These are phyloP conservation scores for Trichogramma evanescens DNA, from an alignment of 2,888 invertebrate genomes.

Conservation along the genomic window DNA sequence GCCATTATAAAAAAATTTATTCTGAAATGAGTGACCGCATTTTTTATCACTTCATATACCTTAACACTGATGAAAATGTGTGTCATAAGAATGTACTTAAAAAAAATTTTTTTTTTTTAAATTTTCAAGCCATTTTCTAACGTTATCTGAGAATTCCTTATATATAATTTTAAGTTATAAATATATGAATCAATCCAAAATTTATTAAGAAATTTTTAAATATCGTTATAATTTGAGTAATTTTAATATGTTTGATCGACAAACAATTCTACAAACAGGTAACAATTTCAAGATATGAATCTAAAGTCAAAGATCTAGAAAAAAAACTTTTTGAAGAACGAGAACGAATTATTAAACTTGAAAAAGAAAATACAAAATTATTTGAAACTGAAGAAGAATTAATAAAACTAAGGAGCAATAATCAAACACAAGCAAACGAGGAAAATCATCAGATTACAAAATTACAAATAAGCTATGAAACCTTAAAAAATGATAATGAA, in stretches of 20 bases:
- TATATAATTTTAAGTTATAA: slow-evolving; percentile 8
- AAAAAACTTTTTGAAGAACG: slow-evolving; percentile 47
- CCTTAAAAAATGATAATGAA: slow-evolving; percentile 41
- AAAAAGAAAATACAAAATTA: slow-evolving; percentile 52
- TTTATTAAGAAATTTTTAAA: slow-evolving; percentile 1
- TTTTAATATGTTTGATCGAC: slow-evolving; percentile 13
- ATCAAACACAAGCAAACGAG: slow-evolving; percentile 35
- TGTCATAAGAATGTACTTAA: no score
- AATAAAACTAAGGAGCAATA: slow-evolving; percentile 54
- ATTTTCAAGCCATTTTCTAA: background rate
- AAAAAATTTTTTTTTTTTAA: background rate
- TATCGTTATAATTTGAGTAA: slow-evolving; percentile 2
- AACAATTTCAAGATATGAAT: slow-evolving; percentile 47
- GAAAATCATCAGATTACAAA: slow-evolving; percentile 23
- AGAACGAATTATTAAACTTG: slow-evolving; percentile 47
- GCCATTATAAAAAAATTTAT: no score
- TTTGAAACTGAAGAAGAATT: slow-evolving; percentile 64
- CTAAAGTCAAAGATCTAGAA: slow-evolving; percentile 51
- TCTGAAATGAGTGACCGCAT: no score
- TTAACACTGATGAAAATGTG: no score
- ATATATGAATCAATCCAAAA: background rate
- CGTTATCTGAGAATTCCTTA: background rate
- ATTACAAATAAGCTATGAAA: slow-evolving; percentile 33
- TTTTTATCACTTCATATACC: no score
- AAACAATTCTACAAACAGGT: slow-evolving; percentile 40